phyloP scores from a whole-genome alignment of 2,797 vertebrate genomes.

The Typhlichthys subterraneus region DNA sequence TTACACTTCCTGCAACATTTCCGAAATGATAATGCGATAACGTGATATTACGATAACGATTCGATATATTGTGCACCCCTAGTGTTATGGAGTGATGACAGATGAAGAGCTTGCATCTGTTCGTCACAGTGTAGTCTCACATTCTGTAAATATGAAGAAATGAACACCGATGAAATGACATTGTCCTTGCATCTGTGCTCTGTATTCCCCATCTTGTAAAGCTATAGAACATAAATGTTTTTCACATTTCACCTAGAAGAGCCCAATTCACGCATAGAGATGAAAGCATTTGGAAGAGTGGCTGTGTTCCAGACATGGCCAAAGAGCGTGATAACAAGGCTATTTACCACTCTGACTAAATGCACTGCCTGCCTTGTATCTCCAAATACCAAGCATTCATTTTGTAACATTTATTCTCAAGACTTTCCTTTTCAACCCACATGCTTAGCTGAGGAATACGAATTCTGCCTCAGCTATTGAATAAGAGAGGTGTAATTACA shows the following conservation, averaged over 20 bases:
- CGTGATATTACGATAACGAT: no score
- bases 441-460: neutral
- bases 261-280: constrained; percentile 49
- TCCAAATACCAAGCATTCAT: constrained; percentile 44
- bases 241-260: constrained; percentile 36
- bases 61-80: no score
- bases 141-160: constrained; percentile 16
- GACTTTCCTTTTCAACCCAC: constrained; percentile 34
- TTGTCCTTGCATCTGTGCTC: constrained; percentile 25
- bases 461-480: constrained; percentile 14
- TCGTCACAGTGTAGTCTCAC: no score
- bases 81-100: neutral
- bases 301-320: constrained; percentile 36
- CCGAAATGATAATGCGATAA: no score
- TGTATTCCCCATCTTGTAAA: constrained; percentile 32
- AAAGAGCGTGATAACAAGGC: constrained; percentile 51
- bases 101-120: constrained; percentile 9
- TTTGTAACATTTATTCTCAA: constrained; percentile 18
- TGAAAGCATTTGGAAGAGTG: constrained; percentile 46
- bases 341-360: constrained; percentile 55
- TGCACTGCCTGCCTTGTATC: constrained; percentile 40
- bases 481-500: no score
- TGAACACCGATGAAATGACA: constrained; percentile 3
- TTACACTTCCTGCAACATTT: no score
- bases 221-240: no score